phyloP scores from a whole-genome alignment of 2,113 vertebrate genomes.

The Nanorana parkeri region DNA sequence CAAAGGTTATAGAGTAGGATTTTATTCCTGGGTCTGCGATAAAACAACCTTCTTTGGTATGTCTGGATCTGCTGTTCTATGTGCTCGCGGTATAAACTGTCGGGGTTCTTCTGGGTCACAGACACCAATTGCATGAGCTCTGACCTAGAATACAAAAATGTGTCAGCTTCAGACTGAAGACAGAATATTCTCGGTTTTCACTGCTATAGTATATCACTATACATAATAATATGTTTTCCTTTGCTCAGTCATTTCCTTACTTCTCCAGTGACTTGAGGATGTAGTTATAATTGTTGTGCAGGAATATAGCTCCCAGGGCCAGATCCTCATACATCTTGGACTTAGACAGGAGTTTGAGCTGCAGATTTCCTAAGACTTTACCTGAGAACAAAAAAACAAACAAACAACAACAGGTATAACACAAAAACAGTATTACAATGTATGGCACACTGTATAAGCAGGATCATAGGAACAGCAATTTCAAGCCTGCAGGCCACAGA shows the following conservation, averaged over 20 bases:
- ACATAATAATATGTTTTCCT: too few species aligned
- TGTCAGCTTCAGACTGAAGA: constrained; percentile 4
- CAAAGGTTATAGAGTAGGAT: too few species aligned
- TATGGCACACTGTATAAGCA: too few species aligned
- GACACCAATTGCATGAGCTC: constrained; percentile 96
- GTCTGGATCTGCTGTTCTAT: constrained; percentile 92
- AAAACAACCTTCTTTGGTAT: constrained; percentile 89
- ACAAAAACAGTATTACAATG: not conserved
- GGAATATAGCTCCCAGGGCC: constrained; percentile 92
- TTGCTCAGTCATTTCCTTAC: constrained; percentile 75
- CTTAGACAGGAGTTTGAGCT: constrained; percentile 94
- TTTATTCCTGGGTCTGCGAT: not conserved
- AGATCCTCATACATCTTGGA: constrained; percentile 96
- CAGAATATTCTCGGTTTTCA: not conserved
- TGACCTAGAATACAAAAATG: constrained; percentile 74
- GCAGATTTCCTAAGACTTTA: constrained; percentile 96
- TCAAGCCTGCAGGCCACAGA: too few species aligned
- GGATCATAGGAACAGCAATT: too few species aligned
- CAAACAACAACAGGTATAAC: constrained; percentile 18
- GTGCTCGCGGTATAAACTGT: constrained; percentile 87
- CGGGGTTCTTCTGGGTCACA: constrained; percentile 90
- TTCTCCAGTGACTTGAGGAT: constrained; percentile 98
- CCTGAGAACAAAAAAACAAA: constrained; percentile 71
- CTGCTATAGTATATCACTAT: not conserved
- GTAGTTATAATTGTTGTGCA: constrained; percentile 99